Conservation (phyloP, 2,888 invertebrate genomes). For the Cabera pusaria region DNA sequence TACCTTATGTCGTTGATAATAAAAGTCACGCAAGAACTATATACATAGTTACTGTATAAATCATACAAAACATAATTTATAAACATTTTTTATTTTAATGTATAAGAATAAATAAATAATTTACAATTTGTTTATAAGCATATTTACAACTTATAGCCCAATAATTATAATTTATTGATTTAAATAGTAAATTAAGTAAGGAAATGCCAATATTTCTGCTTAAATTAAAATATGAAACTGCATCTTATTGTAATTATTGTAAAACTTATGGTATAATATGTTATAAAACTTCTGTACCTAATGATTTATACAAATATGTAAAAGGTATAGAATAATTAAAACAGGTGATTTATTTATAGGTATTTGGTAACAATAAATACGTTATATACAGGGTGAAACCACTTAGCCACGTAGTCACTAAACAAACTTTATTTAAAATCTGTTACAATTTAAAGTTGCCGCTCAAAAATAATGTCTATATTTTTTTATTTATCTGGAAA, state of each 20-base stretch:
- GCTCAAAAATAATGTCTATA: too few relatives aligned
- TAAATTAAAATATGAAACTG: too few relatives aligned
- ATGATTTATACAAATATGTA: too few relatives aligned
- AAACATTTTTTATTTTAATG: slow-evolving; percentile 44
- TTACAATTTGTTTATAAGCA: slow-evolving; percentile 64
- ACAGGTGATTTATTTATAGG: slow-evolving; percentile 26
- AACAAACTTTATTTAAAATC: too few relatives aligned
- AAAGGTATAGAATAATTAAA: slow-evolving; percentile 27
- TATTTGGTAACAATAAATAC: slow-evolving; percentile 72
- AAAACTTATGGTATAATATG: too few relatives aligned
- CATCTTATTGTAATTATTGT: too few relatives aligned
- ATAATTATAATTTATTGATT: slow-evolving; percentile 33
- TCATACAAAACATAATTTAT: slow-evolving; percentile 26
- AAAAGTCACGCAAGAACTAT: background rate
- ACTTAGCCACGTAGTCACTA: too few relatives aligned
- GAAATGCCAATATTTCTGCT: slow-evolving; percentile 17
- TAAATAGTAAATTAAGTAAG: slow-evolving; percentile 8
- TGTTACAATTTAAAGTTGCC: too few relatives aligned
- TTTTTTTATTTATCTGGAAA: too few relatives aligned
- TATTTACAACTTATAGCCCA: slow-evolving; percentile 73
- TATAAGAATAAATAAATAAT: slow-evolving; percentile 78
- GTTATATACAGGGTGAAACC: slow-evolving; percentile 27
- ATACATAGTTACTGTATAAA: background rate
- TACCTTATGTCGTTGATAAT: too few relatives aligned
- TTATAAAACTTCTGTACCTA: too few relatives aligned